A percentile compares a stretch with the other conserved stretches of the same genome.
phyloP scores from a whole-genome alignment of 2,888 invertebrate genomes.

The Ophion obscuratus region DNA sequence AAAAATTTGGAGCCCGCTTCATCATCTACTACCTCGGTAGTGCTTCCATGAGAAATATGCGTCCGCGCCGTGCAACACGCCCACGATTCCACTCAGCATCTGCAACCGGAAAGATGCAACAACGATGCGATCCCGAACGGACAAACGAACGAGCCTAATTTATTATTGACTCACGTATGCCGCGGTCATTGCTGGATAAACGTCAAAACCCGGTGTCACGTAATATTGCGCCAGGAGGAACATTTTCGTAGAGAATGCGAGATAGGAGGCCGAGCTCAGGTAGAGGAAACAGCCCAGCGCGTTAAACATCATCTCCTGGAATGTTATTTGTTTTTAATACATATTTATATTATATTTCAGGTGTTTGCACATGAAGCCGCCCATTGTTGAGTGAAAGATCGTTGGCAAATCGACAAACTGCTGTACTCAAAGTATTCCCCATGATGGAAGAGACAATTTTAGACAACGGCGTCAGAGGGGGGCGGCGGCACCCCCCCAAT shows the following conservation, averaged over 20 bases:
- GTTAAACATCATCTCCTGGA: conserved; percentile 93
- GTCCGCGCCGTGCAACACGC: conserved; percentile 91
- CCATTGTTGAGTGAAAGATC: no score
- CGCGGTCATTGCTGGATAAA: conserved; percentile 95
- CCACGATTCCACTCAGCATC: conserved; percentile 92
- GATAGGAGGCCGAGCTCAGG: conserved; percentile 91
- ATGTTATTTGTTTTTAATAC: conserved; percentile 67
- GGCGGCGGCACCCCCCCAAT: no score
- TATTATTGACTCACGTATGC: conserved; percentile 89
- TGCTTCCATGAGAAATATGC: conserved; percentile 91
- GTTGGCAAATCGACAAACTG: no score
- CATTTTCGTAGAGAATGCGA: conserved; percentile 91
- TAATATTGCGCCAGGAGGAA: conserved; percentile 91
- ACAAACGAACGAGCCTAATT: not conserved
- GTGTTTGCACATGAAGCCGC: no score
- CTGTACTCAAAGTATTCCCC: no score
- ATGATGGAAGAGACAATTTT: no score
- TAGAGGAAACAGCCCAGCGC: conserved; percentile 91
- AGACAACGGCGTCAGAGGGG: no score
- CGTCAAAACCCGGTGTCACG: conserved; percentile 90
- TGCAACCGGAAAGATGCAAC: conserved; percentile 84
- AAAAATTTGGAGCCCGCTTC: not conserved
- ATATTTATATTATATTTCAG: not conserved
- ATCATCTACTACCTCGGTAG: conserved; percentile 87
- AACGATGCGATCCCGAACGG: conserved; percentile 1